A percentile compares a stretch with the other conserved stretches of the same genome.
Evolutionary conservation across 2,113 vertebrate genomes (phyloP).

Genomic region (Psilopsiagon aymara): DNA sequence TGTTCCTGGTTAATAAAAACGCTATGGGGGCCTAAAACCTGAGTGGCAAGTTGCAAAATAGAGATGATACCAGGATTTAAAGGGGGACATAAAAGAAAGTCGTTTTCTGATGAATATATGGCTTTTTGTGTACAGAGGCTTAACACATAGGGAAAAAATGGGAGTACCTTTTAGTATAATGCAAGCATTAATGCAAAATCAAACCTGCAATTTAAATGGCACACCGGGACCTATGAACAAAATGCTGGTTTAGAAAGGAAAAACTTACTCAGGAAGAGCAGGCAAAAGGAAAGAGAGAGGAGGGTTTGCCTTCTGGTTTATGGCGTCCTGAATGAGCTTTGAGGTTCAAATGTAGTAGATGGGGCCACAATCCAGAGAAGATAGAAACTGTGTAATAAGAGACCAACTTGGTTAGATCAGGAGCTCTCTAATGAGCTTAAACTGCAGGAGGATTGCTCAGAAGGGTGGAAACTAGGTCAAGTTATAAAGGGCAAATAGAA

Average conservation of each 20-base stretch:
- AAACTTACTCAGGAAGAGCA: background rate
- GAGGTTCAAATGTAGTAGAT: constrained; percentile 7
- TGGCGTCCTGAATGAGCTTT: background rate
- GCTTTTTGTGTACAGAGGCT: background rate
- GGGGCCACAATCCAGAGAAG: background rate
- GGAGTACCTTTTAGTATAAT: background rate
- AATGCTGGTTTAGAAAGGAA: background rate
- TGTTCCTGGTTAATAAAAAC: background rate
- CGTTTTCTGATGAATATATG: background rate
- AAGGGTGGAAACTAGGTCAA: constrained; percentile 65
- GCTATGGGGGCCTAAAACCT: background rate
- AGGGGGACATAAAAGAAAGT: background rate
- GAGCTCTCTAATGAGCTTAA: constrained; percentile 56
- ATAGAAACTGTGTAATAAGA: constrained; percentile 15
- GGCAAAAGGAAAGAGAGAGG: background rate
- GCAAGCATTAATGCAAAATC: background rate
- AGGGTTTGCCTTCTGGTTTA: background rate
- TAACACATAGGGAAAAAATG: background rate
- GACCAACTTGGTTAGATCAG: constrained; percentile 21
- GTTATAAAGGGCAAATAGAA: constrained; percentile 47
- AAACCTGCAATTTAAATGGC: background rate
- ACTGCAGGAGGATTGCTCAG: constrained; percentile 53
- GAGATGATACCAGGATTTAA: background rate
- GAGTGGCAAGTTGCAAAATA: background rate
- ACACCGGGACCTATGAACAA: background rate